Evolutionary conservation across 2,797 vertebrate genomes (phyloP).

Genomic region (Anguilla marmorata): DNA sequence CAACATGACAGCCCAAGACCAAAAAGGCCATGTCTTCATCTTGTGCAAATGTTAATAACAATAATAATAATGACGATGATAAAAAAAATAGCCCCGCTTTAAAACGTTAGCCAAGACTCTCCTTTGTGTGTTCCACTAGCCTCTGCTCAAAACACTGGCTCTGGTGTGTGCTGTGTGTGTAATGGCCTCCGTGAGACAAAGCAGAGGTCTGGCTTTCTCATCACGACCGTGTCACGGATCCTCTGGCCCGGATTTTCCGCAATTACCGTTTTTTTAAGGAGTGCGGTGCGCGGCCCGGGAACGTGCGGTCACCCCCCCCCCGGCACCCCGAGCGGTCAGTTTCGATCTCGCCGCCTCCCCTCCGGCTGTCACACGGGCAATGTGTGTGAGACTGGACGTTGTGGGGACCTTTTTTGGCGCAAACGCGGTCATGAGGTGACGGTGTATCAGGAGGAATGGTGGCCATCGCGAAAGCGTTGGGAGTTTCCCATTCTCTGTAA

Average conservation of each 20-base stretch:
- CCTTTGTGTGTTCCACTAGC: conserved; percentile 6
- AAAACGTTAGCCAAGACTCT: background rate
- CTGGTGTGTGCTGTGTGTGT: background rate
- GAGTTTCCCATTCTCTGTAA: background rate
- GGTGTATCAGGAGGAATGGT: background rate
- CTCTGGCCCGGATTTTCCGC: conserved; percentile 31
- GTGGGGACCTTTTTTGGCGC: background rate
- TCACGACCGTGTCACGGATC: conserved; percentile 45
- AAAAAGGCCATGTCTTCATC: background rate
- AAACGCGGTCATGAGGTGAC: background rate
- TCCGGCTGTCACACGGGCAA: too few species aligned
- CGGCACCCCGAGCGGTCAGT: background rate
- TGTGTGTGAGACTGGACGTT: background rate
- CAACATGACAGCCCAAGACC: background rate
- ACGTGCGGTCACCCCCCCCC: background rate
- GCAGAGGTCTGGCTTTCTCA: conserved; percentile 49
- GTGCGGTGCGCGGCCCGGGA: conserved; percentile 20
- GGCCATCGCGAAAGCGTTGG: background rate
- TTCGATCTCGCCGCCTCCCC: background rate
- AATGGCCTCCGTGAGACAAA: conserved; percentile 21
- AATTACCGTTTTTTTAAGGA: conserved; percentile 42
- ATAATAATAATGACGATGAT: background rate
- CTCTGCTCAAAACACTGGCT: conserved; percentile 12
- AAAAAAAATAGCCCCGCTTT: background rate
- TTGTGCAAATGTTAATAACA: conserved; percentile 12